Base-by-base conservation (phyloP, 2,888 invertebrate species). In the Rhorus exstirpatorius region DNA sequence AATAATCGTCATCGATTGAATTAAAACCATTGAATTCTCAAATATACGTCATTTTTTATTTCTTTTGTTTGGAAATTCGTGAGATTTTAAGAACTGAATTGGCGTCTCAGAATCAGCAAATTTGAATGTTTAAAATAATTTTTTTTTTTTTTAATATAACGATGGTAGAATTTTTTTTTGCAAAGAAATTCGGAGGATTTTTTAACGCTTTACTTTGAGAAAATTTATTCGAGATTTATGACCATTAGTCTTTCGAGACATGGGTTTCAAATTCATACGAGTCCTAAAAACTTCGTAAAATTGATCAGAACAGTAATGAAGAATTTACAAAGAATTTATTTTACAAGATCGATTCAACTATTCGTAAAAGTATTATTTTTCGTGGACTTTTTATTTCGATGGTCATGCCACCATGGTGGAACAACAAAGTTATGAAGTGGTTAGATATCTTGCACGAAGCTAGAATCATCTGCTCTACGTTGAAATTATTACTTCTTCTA, bases 351-450 rank as follows among this genome's bases (percentile, higher is more conserved):
- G 14, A 24, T n/a, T 12, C 1, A 53, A 53, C 0, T n/a, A 55
- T 2, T 55, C 1, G 26, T n/a, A 26, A 12, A 24, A 26, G 21
- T 35, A 44, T 26, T 44, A 10, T 31, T 67, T 31, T 6, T 4
- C 3, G 8, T 3, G 26, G 14, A 8, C 19, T 46, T 38, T 8
- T 49, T 49, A 7, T 35, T 65, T 65, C 24, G 46, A 31, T 24
- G 14, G 49, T 49, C 19, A 38, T 31, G 14, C 24, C 26, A 35
- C 26, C 65, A 31, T 17, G 10, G 35, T 19, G 46, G 49, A 38
- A 67, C 46, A 67, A 49, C 26, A 24, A n/a, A n/a, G 17, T 65
- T 65, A 17, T 7, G 65, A 46, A 67, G 49, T n/a, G n/a, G 65
- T 67, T 49, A 67, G 31, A 17, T n/a, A 31, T 2, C 12, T 17